Evolutionary conservation across 2,888 invertebrate species (phyloP).

Genomic region (Andrena fulva): DNA sequence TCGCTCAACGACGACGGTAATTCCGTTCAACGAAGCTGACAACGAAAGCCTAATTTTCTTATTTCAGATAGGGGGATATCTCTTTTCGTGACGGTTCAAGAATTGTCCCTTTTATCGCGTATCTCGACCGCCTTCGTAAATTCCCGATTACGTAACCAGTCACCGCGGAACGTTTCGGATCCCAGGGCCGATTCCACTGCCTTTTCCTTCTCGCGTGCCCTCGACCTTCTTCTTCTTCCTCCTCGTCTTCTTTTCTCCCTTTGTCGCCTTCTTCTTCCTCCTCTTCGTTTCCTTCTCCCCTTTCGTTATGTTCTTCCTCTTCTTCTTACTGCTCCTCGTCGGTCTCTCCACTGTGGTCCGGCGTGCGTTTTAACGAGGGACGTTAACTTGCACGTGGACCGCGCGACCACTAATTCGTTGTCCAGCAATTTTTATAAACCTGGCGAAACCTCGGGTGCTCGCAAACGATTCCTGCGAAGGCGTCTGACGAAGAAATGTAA

Average conservation of each 20-base stretch:
- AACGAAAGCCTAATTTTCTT: slow-evolving; percentile 76
- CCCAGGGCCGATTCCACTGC: slow-evolving; percentile 11
- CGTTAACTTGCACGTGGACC: slow-evolving; percentile 66
- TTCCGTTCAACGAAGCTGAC: slow-evolving; percentile 62
- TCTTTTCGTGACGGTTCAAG: slow-evolving; percentile 78
- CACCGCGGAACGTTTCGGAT: slow-evolving; percentile 11
- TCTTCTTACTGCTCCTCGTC: slow-evolving; percentile 14
- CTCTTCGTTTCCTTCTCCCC: slow-evolving; percentile 40
- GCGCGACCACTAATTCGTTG: slow-evolving; percentile 68
- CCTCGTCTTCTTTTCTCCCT: slow-evolving; percentile 36
- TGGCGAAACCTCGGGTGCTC: slow-evolving; percentile 44
- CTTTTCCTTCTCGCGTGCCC: slow-evolving; percentile 23
- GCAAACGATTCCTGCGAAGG: not conserved
- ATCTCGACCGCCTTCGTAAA: slow-evolving; percentile 73
- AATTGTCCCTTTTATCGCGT: slow-evolving; percentile 78
- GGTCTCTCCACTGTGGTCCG: slow-evolving; percentile 50
- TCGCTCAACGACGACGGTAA: slow-evolving; percentile 28
- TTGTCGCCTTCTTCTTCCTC: slow-evolving; percentile 10
- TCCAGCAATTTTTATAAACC: slow-evolving; percentile 54
- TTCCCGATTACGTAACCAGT: slow-evolving; percentile 72
- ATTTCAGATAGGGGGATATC: slow-evolving; percentile 77
- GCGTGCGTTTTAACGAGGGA: slow-evolving; percentile 43
- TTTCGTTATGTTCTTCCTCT: no score
- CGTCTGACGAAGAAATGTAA: not conserved
- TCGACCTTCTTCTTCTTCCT: slow-evolving; percentile 35